These are phyloP conservation scores for Deroplatys truncata DNA, from an alignment of 2,888 invertebrate genomes.

Conservation along the genomic window DNA sequence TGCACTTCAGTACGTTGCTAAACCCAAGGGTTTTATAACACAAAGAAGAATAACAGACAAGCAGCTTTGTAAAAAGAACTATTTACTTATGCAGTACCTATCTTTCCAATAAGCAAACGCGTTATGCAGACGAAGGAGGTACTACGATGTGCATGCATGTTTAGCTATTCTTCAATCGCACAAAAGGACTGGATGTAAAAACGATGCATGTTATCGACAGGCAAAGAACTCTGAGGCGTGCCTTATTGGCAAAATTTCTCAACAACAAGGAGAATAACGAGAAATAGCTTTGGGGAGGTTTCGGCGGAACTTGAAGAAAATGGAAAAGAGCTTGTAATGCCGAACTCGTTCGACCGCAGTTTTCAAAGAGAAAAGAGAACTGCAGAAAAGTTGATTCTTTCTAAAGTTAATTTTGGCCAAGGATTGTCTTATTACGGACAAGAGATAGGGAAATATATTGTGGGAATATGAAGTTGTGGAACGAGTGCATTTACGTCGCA, in stretches of 20 bases:
- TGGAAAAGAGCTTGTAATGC: neutral
- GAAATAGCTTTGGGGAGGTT: neutral
- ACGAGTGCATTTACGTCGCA: neutral
- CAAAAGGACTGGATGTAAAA: neutral
- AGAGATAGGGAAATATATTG: neutral
- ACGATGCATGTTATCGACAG: neutral
- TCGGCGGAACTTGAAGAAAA: neutral
- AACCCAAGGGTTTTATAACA: no score
- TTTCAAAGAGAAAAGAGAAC: neutral
- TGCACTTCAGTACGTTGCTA: no score
- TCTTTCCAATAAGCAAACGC: no score
- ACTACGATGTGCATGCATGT: neutral
- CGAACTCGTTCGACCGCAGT: slow-evolving; percentile 4
- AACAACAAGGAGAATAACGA: slow-evolving; percentile 1
- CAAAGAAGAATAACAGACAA: no score
- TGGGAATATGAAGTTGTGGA: neutral
- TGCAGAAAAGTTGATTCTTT: neutral
- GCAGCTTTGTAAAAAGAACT: no score
- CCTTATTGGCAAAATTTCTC: slow-evolving; percentile 1
- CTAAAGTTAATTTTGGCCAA: neutral
- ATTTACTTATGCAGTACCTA: no score
- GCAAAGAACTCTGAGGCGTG: neutral
- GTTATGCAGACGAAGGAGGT: no score
- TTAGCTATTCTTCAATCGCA: neutral
- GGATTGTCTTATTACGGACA: neutral